These are phyloP conservation scores for Turnix velox DNA, from an alignment of 2,113 vertebrate genomes.

Conservation along the genomic window DNA sequence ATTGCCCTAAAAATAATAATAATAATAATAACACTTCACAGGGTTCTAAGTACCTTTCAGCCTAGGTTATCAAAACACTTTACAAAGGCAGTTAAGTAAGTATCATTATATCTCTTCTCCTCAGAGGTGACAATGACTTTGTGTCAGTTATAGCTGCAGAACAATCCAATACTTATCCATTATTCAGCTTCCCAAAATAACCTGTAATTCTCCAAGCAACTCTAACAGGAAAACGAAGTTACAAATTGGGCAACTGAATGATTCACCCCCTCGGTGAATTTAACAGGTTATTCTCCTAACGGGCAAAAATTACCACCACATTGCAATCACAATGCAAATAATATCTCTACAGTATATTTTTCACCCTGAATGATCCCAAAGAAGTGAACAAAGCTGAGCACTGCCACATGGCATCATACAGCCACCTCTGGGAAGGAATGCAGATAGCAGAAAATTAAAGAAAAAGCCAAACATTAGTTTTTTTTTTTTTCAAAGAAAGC, in stretches of 20 bases:
- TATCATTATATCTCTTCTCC: constrained; percentile 21
- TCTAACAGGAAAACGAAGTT: neutral
- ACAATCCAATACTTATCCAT: constrained; percentile 39
- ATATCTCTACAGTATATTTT: neutral
- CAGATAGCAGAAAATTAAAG: neutral
- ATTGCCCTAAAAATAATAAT: neutral
- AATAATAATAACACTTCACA: constrained; percentile 22
- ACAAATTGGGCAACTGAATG: neutral
- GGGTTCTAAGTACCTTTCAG: constrained; percentile 24
- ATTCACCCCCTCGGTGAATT: neutral
- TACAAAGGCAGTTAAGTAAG: constrained; percentile 35
- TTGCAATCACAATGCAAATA: neutral
- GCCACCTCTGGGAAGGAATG: constrained; percentile 30
- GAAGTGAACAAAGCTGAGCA: neutral
- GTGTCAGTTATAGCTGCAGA: constrained; percentile 47
- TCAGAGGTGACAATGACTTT: constrained; percentile 37
- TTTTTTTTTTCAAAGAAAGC: neutral
- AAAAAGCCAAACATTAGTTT: neutral
- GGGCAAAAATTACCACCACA: neutral
- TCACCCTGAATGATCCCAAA: neutral
- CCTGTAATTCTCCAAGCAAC: constrained; percentile 17
- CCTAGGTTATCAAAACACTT: constrained; percentile 44
- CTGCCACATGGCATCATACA: neutral
- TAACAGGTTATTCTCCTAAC: neutral
- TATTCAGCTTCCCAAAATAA: constrained; percentile 57